Percentiles rank a stretch among this genome's conserved stretches.
These are phyloP conservation scores for Apistogramma diplotaenia DNA, from an alignment of 2,113 vertebrate genomes.

Conservation along the genomic window DNA sequence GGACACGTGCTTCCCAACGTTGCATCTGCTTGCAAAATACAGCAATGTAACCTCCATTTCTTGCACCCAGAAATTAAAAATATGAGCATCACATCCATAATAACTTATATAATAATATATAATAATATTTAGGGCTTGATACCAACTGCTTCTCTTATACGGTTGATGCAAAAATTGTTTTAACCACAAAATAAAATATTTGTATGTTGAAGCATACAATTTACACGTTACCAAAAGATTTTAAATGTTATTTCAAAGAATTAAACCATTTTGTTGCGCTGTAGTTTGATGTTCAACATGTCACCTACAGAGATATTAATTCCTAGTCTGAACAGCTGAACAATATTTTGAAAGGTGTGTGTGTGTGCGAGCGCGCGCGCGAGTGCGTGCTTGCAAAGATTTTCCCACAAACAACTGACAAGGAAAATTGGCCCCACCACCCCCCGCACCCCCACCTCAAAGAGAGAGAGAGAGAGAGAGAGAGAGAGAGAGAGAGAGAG, in stretches of 20 bases:
- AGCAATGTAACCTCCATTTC: neutral
- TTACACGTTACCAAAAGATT: neutral
- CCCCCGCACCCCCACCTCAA: neutral
- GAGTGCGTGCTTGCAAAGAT: conserved; percentile 40
- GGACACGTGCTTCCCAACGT: conserved; percentile 8
- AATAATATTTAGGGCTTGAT: neutral
- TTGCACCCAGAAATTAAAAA: neutral
- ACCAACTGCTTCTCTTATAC: neutral
- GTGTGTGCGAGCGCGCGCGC: neutral
- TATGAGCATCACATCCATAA: neutral
- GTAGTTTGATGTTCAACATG: neutral
- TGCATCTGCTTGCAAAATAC: neutral
- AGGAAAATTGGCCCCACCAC: conserved; percentile 43
- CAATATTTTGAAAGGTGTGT: neutral
- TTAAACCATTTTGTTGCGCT: neutral
- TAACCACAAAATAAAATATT: neutral
- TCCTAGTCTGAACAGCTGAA: neutral
- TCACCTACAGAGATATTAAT: neutral
- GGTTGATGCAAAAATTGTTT: neutral
- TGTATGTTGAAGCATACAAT: neutral
- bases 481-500: conserved; percentile 54
- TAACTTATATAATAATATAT: neutral
- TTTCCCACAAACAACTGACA: conserved; percentile 82
- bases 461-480: conserved; percentile 59
- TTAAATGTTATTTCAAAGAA: neutral